A percentile compares a stretch with the other conserved stretches of the same genome.
Evolutionary conservation across 1,140 invertebrate genomes (phyloP).

Genomic region (Drosophila sproati): DNA sequence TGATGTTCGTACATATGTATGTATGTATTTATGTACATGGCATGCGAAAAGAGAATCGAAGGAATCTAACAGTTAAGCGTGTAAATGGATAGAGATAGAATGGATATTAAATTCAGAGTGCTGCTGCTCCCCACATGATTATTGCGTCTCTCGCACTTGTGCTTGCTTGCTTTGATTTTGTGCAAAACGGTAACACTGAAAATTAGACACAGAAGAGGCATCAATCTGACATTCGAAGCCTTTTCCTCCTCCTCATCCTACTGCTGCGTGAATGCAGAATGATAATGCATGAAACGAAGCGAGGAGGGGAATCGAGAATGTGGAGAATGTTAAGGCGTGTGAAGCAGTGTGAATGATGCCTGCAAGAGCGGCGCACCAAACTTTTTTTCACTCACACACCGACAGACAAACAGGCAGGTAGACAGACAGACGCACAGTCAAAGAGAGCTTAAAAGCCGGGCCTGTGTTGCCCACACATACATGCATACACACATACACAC

Average conservation of each 20-base stretch:
- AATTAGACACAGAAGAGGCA: slow-evolving; percentile 12
- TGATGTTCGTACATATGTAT: neutral
- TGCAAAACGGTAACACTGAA: too few species aligned
- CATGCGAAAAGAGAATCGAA: too few species aligned
- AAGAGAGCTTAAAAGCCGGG: slow-evolving; percentile 61
- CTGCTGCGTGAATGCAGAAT: slow-evolving; percentile 53
- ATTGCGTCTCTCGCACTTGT: too few species aligned
- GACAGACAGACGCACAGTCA: neutral
- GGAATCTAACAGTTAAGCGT: too few species aligned
- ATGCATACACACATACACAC: neutral
- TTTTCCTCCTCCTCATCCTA: slow-evolving; percentile 18
- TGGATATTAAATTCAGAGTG: too few species aligned
- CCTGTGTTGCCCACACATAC: slow-evolving; percentile 26
- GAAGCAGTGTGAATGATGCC: slow-evolving; percentile 21
- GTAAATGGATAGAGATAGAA: too few species aligned
- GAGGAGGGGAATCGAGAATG: slow-evolving; percentile 35
- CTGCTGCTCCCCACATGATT: too few species aligned
- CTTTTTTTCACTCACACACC: slow-evolving; percentile 6
- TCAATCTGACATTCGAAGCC: slow-evolving; percentile 43
- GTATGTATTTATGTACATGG: neutral
- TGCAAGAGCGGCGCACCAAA: slow-evolving; percentile 4
- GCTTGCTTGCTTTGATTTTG: too few species aligned
- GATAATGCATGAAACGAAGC: slow-evolving; percentile 67
- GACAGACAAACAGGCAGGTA: neutral
- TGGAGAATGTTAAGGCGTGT: slow-evolving; percentile 31